Evolutionary conservation across 2,888 invertebrate species (phyloP), one percentile per base, ranked within the genome.

Genomic region (Lycophotia porphyrea): DNA sequence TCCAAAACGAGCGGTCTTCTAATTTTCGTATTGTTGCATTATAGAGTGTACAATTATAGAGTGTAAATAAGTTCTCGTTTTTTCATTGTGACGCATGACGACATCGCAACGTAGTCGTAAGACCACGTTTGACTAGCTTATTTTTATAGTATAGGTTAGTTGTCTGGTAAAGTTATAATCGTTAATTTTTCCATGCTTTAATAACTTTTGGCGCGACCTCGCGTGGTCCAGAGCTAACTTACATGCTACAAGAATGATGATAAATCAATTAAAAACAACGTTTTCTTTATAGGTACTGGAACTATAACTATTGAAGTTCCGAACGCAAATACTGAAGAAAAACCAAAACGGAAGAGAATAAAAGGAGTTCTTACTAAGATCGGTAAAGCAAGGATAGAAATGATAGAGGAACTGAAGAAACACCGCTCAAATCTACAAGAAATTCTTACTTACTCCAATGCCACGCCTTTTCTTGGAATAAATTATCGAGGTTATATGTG

Each of bases 401-500:
- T 36, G 18, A 34, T 18, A 15, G 42, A 67, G 18, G 69, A 72
- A 39, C 24, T 85, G 21, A 47, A 63, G 58, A 78, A 82, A 74
- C 76, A 71, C 21, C 68, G 67, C 24, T 34, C 31, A 8, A 80
- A 82, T 64, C 34, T 85, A 0, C 68, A 44, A 63, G 74, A 80
- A 63, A 77, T 85, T n/a, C 58, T 84, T 5, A 60, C 39, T 36
- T 72, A 63, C 24, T 74, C 92, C 0, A 93, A 93, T 47, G 93
- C 92, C 0, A 92, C 93, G 0, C 89, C 90, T 0, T 90, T 93
- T 27, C 83, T 88, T 2, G 81, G 88, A n/a, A 27, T 72, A 78
- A 84, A 36, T 81, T 89, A 88, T n/a, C 78, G 83, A 15, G 91
- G 92, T 3, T 92, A 90, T 61, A 70, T 79, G 3, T 93, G 92